Conservation (phyloP, 1,140 invertebrate species). For the Drosophila mojavensis region DNA sequence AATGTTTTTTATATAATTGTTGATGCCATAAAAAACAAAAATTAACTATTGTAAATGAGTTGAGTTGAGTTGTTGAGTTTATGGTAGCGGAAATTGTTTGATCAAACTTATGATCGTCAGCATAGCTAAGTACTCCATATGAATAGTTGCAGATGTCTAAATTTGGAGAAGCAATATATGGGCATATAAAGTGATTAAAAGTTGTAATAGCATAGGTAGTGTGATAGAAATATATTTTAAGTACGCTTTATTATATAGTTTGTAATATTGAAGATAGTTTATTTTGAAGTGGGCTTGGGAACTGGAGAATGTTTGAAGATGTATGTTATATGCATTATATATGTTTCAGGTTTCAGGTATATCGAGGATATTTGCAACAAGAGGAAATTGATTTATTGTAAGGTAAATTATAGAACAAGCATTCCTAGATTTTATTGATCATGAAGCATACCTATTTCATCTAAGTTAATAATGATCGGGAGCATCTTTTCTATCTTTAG, state of each 20-base stretch:
- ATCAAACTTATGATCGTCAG: neutral
- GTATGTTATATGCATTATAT: no score
- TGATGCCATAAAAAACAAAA: slow-evolving; percentile 40
- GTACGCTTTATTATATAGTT: no score
- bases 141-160: neutral
- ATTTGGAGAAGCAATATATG: neutral
- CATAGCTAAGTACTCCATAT: neutral
- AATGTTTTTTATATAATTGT: slow-evolving; percentile 63
- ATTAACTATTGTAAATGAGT: slow-evolving; percentile 41
- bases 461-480: no score
- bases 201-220: no score
- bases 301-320: neutral
- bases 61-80: neutral
- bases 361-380: no score
- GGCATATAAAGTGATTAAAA: neutral
- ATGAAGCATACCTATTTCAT: no score
- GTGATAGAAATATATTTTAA: no score
- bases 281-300: neutral
- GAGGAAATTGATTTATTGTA: no score
- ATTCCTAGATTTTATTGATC: no score
- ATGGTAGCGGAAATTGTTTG: slow-evolving; percentile 3
- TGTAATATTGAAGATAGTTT: neutral
- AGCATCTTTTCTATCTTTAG: no score
- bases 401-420: no score
- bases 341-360: no score